Conservation (phyloP, 2,888 invertebrate genomes). For the Scaptomyza caliginosa region DNA sequence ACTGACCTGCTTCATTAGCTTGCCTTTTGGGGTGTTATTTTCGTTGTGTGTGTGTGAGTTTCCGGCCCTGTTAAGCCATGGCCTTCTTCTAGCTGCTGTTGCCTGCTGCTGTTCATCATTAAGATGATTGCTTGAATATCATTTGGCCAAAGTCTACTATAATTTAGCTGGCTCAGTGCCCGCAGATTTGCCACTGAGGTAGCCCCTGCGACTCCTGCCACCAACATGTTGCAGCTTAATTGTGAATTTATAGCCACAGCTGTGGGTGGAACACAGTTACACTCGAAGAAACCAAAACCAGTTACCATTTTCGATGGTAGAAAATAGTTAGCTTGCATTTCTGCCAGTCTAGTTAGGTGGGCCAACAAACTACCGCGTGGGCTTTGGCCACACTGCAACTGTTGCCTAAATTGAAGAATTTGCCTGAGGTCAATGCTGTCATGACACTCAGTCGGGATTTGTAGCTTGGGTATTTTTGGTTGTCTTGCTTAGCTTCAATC, state of each 20-base stretch:
- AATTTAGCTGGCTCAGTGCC: slow-evolving; percentile 25
- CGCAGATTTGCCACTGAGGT: slow-evolving; percentile 21
- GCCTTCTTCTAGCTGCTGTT: not conserved
- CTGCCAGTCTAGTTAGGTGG: not conserved
- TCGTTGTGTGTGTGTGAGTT: not conserved
- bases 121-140: slow-evolving; percentile 50
- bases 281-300: not conserved
- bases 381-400: slow-evolving; percentile 38
- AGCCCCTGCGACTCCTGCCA: slow-evolving; percentile 10
- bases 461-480: slow-evolving; percentile 16
- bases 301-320: no score
- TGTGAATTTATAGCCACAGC: slow-evolving; percentile 32
- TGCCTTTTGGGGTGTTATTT: not conserved
- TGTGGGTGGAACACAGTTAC: slow-evolving; percentile 4
- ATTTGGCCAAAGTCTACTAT: slow-evolving; percentile 44
- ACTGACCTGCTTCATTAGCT: slow-evolving; percentile 17
- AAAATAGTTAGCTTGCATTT: not conserved
- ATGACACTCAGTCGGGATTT: slow-evolving; percentile 54
- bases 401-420: slow-evolving; percentile 51
- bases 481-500: slow-evolving; percentile 34
- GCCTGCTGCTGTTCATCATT: slow-evolving; percentile 43
- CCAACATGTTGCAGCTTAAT: slow-evolving; percentile 28
- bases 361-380: slow-evolving; percentile 1
- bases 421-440: slow-evolving; percentile 71
- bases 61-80: not conserved